Base-by-base conservation (phyloP, 2,888 invertebrate genomes). In the Lysandra coridon region DNA sequence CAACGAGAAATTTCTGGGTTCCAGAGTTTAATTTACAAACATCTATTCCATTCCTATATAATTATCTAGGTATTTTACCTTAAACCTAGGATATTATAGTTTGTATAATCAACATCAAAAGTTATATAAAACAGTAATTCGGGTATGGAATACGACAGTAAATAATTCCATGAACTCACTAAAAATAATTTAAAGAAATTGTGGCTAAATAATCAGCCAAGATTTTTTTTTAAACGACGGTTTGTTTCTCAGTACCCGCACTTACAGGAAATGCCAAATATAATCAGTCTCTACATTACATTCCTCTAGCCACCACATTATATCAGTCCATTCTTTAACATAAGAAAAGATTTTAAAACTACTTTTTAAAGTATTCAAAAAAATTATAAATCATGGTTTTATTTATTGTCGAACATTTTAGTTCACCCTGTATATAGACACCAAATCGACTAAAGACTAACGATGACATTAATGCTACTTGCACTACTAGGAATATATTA, bases 361-460 rank as follows among this genome's bases (percentile, higher is more conserved):
- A 12, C 10, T 12, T 2, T 23, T 10, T 30, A 64, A 64, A 64
- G 23, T 23, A 64, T 64, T 30, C 12, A 7, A 49, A 49, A 49
- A 44, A 69, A 23, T 69, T 1, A 33, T 17, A 69, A 75, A 49
- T 7, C 75, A 75, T 75, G 75, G 75, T 30, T 49, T 75, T 75
- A 75, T 75, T 75, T 75, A 75, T 75, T 53, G 75, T 75, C 75
- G 75, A 75, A 33, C 17, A 64, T 44, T 44, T 49, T 23, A 44
- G 75, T 30, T 17, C 75, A 75, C 74, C 73, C 74, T 75, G 75
- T 44, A 75, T 12, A 74, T n/a, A 74, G 44, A 75, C 49, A 75
- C 49, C 75, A 49, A 44, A 69, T 33, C 33, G 14, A 69, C 69
- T 69, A 12, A 17, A 37, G 14, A 23, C 44, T 44, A 23, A 23